Evolutionary conservation across 2,113 vertebrate species (phyloP), one percentile per base, ranked within the genome.

Genomic region (Xyliphius kryptos): DNA sequence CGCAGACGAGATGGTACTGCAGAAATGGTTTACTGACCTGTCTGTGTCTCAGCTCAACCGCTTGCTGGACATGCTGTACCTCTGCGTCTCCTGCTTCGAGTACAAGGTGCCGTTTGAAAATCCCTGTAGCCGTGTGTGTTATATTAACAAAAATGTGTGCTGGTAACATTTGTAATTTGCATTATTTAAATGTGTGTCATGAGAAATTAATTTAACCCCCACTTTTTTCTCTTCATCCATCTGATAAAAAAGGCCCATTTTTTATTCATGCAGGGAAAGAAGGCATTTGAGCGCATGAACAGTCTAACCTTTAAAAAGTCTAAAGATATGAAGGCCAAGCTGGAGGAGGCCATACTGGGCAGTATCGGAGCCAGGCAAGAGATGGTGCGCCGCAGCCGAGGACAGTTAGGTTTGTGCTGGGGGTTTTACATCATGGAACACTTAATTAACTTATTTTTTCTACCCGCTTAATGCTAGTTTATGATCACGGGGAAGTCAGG

Each of bases 281-380:
- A 97, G 67, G 92, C 95, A 0, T 98, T 98, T 82, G 96, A 98
- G 80, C 89, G 96, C 75, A 97, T 98, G 95, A 98, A 98, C 83
- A 98, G 96, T 76, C 79, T 98, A 76, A 97, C 96, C 0, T 99
- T 99, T 81, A 98, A 97, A 84, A 99, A 99, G 76, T 99, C 96
- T 0, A 98, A 99, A 86, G 96, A 99, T 75, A 99, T 99, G 96
- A 94, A 97, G 80, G 96, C 95, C 70, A 98, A 98, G 77, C 87
- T 99, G 69, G 96, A 99, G 81, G 95, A 98, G 80, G 96, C 94
- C 66, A 99, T 99, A 74, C 83, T 99, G 67, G 95, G 96, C 49
- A 97, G 96, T 77, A 97, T 97, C 47, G 95, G 96, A 6, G 95
- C 96, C 54, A 85, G 96, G 55, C 96, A 99, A 81, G 96, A 99